phyloP scores from a whole-genome alignment of 2,888 invertebrate species.

The Alviniconcha strummeri region DNA sequence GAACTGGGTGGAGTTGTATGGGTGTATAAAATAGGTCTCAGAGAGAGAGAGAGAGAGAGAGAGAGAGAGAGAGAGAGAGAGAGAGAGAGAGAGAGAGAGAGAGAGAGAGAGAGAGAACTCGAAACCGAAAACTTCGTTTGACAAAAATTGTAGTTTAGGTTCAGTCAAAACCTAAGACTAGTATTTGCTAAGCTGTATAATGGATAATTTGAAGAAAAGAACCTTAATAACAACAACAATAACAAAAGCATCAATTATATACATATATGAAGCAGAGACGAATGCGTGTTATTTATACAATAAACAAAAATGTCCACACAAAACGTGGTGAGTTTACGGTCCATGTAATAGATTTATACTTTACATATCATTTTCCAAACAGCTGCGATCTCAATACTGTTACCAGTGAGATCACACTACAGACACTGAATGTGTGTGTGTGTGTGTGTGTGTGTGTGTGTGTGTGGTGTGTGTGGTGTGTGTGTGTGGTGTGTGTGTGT shows the following conservation, averaged over 20 bases:
- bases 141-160: background rate
- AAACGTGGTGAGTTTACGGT: background rate
- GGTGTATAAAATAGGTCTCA: background rate
- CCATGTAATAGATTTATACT: background rate
- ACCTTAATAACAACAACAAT: background rate
- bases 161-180: background rate
- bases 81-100: too few species aligned
- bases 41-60: background rate
- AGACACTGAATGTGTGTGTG: background rate
- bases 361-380: too few species aligned
- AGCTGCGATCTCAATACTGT: too few species aligned
- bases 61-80: background rate
- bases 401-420: too few species aligned
- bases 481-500: slow-evolving; percentile 12
- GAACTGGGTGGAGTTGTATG: too few species aligned
- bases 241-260: too few species aligned
- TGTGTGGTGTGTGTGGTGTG: slow-evolving; percentile 14
- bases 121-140: background rate
- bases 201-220: background rate
- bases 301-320: background rate
- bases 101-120: too few species aligned
- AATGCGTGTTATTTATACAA: too few species aligned
- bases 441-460: background rate
- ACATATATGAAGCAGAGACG: too few species aligned
- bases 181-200: background rate